Base-by-base conservation (phyloP, 2,113 vertebrate genomes). In the Pedionomus torquatus region DNA sequence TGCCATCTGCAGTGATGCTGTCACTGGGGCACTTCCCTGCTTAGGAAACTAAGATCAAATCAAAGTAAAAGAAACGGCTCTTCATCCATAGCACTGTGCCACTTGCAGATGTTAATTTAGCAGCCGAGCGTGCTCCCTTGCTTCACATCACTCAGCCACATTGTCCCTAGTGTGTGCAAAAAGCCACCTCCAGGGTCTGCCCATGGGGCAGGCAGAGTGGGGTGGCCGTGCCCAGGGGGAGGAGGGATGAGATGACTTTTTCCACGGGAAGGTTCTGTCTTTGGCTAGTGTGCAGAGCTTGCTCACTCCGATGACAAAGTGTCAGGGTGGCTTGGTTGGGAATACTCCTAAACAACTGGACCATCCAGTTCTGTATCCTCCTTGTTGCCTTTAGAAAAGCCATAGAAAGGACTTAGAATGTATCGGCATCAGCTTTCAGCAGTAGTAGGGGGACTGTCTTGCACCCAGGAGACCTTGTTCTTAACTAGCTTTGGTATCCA, bases 1-100 rank as follows among this genome's bases (percentile, higher is more conserved):
- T 96, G 91, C 95, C 97, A 97, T 97, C 95, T 97, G 97, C 90
- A 89, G 74, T 0, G 7, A 87, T 85, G 52, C 66, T 95, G 94
- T 85, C 96, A 91, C 91, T 89, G 83, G 83, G 91, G 94, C 86
- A 96, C 83, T 95, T 94, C 91, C 54, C 94, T 89, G 90, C 90
- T 91, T 79, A 71, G 55, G 70, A 92, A 94, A 93, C 91, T 52
- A 84, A 83, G 91, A 95, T 89, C 78, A 93, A 94, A 92, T 94
- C 77, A 94, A 91, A 92, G 75, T 31, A 83, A 89, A 96, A 96
- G 75, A 89, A 90, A 52, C 0, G 1, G 9, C 48, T 94, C 86
- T 91, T 79, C 81, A 0, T 91, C 95, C 68, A 37, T 11, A 81
- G 74, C 43, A 37, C 58, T 39, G 55, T 85, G 66, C 49, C 69